Conservation (phyloP, 2,888 invertebrate genomes). For the Diachrysia chrysitis region DNA sequence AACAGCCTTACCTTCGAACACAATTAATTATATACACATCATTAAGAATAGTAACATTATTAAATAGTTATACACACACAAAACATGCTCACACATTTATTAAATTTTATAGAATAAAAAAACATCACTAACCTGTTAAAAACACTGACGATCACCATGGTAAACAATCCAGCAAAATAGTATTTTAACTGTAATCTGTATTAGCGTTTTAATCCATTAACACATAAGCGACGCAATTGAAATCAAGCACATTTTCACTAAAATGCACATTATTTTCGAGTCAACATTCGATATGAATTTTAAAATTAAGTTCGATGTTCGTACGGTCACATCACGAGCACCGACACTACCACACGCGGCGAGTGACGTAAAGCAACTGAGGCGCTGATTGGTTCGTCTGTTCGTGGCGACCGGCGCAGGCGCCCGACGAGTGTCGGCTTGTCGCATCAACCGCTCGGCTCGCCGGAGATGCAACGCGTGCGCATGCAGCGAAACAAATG, state of each 20-base stretch:
- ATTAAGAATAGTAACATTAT: not conserved
- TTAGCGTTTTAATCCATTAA: slow-evolving; percentile 70
- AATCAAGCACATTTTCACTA: slow-evolving; percentile 81
- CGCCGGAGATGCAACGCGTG: slow-evolving; percentile 74
- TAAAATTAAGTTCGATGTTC: slow-evolving; percentile 64
- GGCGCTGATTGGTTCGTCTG: slow-evolving; percentile 67
- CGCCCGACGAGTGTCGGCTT: slow-evolving; percentile 12
- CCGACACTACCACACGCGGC: slow-evolving; percentile 66
- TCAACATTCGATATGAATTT: slow-evolving; percentile 62
- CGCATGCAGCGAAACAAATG: slow-evolving; percentile 66
- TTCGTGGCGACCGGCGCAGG: slow-evolving; percentile 33
- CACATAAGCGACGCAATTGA: slow-evolving; percentile 66
- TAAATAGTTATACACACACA: slow-evolving; percentile 12
- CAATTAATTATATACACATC: not conserved
- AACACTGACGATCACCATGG: slow-evolving; percentile 88
- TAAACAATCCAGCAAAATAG: slow-evolving; percentile 81
- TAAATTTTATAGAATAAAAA: not conserved
- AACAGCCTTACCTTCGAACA: not conserved
- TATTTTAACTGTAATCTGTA: slow-evolving; percentile 62
- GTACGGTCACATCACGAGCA: slow-evolving; percentile 68
- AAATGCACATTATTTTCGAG: slow-evolving; percentile 77
- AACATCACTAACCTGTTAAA: slow-evolving; percentile 85
- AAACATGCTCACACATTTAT: slow-evolving; percentile 33
- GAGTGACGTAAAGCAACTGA: slow-evolving; percentile 75
- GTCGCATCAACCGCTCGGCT: slow-evolving; percentile 57